Evolutionary conservation across 2,888 invertebrate genomes (phyloP).

Genomic region (Pyrgus malvae): DNA sequence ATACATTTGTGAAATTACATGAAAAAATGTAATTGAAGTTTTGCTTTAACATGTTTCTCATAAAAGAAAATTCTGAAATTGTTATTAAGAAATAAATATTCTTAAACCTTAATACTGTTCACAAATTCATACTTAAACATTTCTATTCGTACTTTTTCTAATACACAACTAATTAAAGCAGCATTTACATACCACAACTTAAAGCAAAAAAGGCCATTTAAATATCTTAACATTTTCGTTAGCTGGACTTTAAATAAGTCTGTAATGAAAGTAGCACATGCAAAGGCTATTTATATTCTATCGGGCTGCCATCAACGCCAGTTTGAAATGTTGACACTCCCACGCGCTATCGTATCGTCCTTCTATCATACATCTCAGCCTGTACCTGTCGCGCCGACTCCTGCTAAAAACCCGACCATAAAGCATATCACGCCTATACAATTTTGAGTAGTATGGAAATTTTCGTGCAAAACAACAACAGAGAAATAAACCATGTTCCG

Average conservation of each 20-base stretch:
- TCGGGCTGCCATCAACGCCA: conserved; percentile 20
- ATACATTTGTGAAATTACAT: too few species aligned
- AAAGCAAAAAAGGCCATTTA: background rate
- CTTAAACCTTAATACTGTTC: too few species aligned
- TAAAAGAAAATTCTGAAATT: too few species aligned
- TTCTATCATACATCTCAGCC: conserved; percentile 50
- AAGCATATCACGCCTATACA: conserved; percentile 33
- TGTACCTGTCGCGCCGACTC: conserved; percentile 34
- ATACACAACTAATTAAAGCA: too few species aligned
- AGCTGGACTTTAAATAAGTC: conserved; percentile 12
- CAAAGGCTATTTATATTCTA: conserved; percentile 26
- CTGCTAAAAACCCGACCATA: conserved; percentile 53
- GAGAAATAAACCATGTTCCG: conserved; percentile 67
- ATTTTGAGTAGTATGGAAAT: conserved; percentile 39
- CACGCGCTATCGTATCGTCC: conserved; percentile 37
- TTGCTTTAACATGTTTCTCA: too few species aligned
- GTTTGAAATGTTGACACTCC: conserved; percentile 22
- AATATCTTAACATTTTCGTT: background rate
- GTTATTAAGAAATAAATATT: too few species aligned
- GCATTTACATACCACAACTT: background rate
- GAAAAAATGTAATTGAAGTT: too few species aligned
- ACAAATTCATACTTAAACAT: too few species aligned
- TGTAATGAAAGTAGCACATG: conserved; percentile 24
- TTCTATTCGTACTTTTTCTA: too few species aligned
- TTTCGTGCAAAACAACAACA: conserved; percentile 65